Base-by-base conservation (phyloP, 2,888 invertebrate genomes). In the Liodrosophila aerea region DNA sequence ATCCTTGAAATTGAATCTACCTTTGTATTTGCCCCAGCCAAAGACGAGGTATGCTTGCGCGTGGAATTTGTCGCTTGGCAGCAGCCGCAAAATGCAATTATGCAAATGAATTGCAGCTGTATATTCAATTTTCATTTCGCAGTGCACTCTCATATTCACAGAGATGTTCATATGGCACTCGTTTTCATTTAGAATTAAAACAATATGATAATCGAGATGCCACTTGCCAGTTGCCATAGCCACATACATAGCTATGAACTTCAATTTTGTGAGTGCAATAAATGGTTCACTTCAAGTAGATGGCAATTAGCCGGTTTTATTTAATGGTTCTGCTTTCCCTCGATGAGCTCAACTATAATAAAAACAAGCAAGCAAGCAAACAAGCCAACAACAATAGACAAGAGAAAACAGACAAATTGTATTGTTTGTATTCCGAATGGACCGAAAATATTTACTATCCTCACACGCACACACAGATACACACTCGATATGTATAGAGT, bases 21-120 rank as follows among this genome's bases (percentile, higher is more conserved):
- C 22, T 5, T 5, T 22, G 2, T 4, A 2, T 22, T 2, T 22
- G 22, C 5, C 22, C 3, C 22, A 22, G 22, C 5, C 22, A 22
- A 22, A 22, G 22, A 5, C 22, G 5, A 5, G 22, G 22, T 7
- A 2, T 11, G n/a, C 2, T 11, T 1, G 27, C 15, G 27, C 4
- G 7, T 34, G 8, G 22, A 7, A 33, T 51, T 27, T 37, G 27
- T 41, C 15, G 18, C 29, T 30, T 43, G 33, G 30, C 40, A 39
- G 34, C 13, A 16, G 18, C 49, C 22, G 11, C 40, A 47, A 4
- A 47, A 59, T 49, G 44, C 41, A 52, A 69, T 69, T 66, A 61
- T 69, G 49, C 49, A 67, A 71, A 65, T 69, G 39, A 41, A 41
- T 47, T 2, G 12, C 36, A 45, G 8, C 18, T n/a, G n/a, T 30